phyloP scores from a whole-genome alignment of 2,113 vertebrate genomes.

The Pollachius pollachius region DNA sequence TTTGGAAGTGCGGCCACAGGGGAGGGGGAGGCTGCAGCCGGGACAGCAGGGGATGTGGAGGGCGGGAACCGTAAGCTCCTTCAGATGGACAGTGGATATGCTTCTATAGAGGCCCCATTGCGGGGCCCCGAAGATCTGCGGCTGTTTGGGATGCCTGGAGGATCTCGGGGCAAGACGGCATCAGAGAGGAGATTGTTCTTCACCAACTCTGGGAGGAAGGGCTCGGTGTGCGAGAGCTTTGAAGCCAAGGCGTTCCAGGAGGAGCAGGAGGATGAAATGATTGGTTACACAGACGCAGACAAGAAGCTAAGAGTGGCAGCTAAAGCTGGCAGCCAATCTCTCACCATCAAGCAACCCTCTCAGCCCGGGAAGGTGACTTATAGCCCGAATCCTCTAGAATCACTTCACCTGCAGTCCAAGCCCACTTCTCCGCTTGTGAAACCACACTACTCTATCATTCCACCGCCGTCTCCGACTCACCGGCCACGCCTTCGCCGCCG shows the following conservation, averaged over 20 bases:
- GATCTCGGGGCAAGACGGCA: conserved; percentile 78
- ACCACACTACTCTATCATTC: conserved; percentile 9
- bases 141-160: conserved; percentile 65
- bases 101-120: conserved; percentile 91
- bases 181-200: conserved; percentile 86
- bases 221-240: conserved; percentile 86
- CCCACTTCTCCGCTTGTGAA: conserved; percentile 39
- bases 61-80: conserved; percentile 84
- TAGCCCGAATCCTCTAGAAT: conserved; percentile 45
- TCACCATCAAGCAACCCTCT: conserved; percentile 42
- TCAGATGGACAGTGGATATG: conserved; percentile 98
- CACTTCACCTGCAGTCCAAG: conserved; percentile 26
- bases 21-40: conserved; percentile 44
- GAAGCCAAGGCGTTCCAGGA: conserved; percentile 74
- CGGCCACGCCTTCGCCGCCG: conserved; percentile 73
- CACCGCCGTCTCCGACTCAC: conserved; percentile 45
- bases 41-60: conserved; percentile 72
- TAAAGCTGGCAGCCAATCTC: conserved; percentile 16
- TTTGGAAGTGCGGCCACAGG: conserved; percentile 31
- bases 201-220: conserved; percentile 83
- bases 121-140: conserved; percentile 79
- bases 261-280: conserved; percentile 74
- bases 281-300: conserved; percentile 14
- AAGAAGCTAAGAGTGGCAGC: conserved; percentile 43
- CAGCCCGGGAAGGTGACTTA: conserved; percentile 35